A percentile compares a stretch with the other conserved stretches of the same genome.
These are phyloP conservation scores for Siderastrea siderea DNA, from an alignment of 92 coral and sea anemone species.

Conservation along the genomic window DNA sequence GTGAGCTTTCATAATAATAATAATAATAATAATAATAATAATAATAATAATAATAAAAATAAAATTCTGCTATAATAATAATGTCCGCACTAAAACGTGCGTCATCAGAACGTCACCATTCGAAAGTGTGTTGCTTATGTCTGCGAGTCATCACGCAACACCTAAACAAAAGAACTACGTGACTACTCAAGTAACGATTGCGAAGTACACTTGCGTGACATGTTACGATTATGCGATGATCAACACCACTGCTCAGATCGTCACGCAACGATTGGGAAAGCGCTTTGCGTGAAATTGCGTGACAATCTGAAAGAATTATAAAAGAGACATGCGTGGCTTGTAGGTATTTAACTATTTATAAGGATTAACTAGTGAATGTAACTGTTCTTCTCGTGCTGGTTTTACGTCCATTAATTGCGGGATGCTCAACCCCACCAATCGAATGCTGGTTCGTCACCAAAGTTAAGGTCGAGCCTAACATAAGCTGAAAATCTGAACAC, in stretches of 20 bases:
- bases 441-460: conserved; percentile 73
- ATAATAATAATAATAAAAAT: no score
- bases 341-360: background rate
- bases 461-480: conserved; percentile 76
- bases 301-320: background rate
- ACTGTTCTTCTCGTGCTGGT: conserved; percentile 69
- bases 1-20: no score
- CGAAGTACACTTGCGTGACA: background rate
- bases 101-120: background rate
- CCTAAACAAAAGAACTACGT: background rate
- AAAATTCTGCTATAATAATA: no score
- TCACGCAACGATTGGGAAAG: background rate
- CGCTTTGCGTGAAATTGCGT: background rate
- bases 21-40: no score
- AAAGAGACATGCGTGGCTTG: background rate
- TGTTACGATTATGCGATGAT: background rate
- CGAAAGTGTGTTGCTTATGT: no score
- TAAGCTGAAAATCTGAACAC: conserved; percentile 84
- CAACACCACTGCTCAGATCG: background rate
- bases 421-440: conserved; percentile 56
- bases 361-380: conserved; percentile 80
- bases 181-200: background rate
- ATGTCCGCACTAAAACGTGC: no score
- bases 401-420: conserved; percentile 57
- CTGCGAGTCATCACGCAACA: background rate